Base-by-base conservation (phyloP, 1,140 invertebrate species). In the Lerema accius region DNA sequence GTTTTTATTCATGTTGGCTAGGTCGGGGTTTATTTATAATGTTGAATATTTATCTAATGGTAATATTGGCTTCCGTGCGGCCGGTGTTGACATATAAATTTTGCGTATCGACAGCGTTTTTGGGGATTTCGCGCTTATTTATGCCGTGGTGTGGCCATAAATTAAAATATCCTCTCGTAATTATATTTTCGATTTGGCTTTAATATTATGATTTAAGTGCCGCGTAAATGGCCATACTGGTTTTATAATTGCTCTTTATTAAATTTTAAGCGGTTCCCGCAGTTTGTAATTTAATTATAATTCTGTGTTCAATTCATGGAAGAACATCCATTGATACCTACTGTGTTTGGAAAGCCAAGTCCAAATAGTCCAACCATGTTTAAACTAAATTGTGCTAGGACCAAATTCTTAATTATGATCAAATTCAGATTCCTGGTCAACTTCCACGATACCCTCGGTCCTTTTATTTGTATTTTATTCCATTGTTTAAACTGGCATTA, bases 11-110 rank as follows among this genome's bases (percentile, higher is more conserved):
- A 66, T 55, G 77, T 89, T 81, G 82, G 71, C 74, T 85, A 90
- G 87, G 87, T 90, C 87, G 75, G 51, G 87, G 82, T 82, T 84
- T 85, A 86, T 86, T 87, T 87, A 85, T 84, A 87, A 76, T 79
- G 73, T 76, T 67, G 84, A 84, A 82, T 84, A 82, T 84, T 84
- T 83, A 84, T 85, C 84, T 82, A 81, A 84, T 75, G 61, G 64
- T 66, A 67, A 66, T 76, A 75, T 71, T 50, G 55, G 64, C 69
- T 58, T 65, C 65, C 70, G 63, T 63, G 69, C 56, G 58, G 62
- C 61, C 53, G 66, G 49, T 69, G 68, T 61, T 66, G 71, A 65
- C 63, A 75, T 65, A 82, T 82, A 81, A 78, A 82, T 80, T 81
- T 69, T 55, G 74, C 67, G 69, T 62, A 66, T 63, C 64, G 61